Conservation (phyloP, 2,113 vertebrate species). For the Pelobates fuscus region DNA sequence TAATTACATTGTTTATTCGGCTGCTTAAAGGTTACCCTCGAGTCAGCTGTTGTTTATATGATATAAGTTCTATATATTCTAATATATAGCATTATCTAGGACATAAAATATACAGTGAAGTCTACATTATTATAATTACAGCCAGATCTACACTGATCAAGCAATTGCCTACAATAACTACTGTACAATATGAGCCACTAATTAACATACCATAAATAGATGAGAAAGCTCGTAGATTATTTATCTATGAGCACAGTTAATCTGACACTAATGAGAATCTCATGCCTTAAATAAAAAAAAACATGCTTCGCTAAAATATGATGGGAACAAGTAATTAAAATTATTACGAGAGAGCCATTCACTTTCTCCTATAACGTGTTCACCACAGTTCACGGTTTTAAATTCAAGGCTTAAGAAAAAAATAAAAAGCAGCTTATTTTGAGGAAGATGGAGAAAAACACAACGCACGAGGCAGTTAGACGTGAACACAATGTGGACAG, state of each 20-base stretch:
- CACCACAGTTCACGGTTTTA: background rate
- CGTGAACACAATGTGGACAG: slow-evolving; percentile 27
- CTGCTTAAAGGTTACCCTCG: too few species aligned
- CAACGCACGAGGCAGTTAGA: slow-evolving; percentile 6
- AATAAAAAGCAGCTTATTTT: background rate
- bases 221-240: background rate
- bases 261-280: slow-evolving; percentile 9
- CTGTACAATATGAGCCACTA: background rate
- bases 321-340: slow-evolving; percentile 8
- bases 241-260: background rate
- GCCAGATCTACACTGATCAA: too few species aligned
- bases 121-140: too few species aligned
- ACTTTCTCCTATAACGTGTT: background rate
- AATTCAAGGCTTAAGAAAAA: background rate
- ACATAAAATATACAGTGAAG: too few species aligned
- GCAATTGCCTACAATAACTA: background rate
- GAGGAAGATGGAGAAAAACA: background rate
- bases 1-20: too few species aligned
- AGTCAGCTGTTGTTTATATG: too few species aligned
- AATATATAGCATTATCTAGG: too few species aligned
- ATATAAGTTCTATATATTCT: too few species aligned
- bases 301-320: background rate
- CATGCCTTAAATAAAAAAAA: slow-evolving; percentile 1
- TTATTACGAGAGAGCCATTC: slow-evolving; percentile 3
- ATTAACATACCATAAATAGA: slow-evolving; percentile 3